Evolutionary conservation across 2,888 invertebrate genomes (phyloP), one percentile per base, ranked within the genome.

Genomic region (Argynnis bischoffii): DNA sequence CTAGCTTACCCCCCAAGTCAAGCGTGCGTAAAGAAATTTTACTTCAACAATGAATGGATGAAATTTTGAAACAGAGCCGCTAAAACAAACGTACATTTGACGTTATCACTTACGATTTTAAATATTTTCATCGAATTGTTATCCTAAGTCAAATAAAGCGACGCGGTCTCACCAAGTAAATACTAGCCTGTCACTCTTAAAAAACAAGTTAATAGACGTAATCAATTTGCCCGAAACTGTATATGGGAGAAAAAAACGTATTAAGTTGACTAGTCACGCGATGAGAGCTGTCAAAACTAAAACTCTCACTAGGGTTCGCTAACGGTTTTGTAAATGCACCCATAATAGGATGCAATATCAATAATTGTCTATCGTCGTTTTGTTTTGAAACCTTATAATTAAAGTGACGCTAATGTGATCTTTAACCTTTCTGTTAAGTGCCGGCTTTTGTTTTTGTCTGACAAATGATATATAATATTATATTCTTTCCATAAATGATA

Each of bases 191-290:
- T 85, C 87, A 86, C 81, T 81, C 79, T 48, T 31, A 77, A 69
- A 79, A 78, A 86, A 88, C 84, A 83, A 84, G 82, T 82, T 86
- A 87, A 87, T 87, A 84, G 84, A 82, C 79, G 74, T 82, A 85
- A 86, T 87, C 86, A 89, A 87, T 87, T 88, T 85, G 81, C 78
- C 79, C 75, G 77, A 84, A 84, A 82, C 78, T 80, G 75, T 78
- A 76, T 79, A 80, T 80, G 77, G 77, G 78, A 76, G 79, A 81
- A 86, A 81, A 84, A 83, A 81, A 79, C 76, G 76, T 80, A 84
- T 82, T 83, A 83, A 77, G 75, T 76, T 76, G 78, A 78, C 77
- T 78, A 79, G 86, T 84, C 88, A 88, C 88, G 88, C 87, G 81
- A 88, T 71, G 74, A 74, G 78, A 79, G 77, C 87, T 83, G 86